Conservation (phyloP, 1,140 invertebrate genomes). For the Drosophila parvula region DNA sequence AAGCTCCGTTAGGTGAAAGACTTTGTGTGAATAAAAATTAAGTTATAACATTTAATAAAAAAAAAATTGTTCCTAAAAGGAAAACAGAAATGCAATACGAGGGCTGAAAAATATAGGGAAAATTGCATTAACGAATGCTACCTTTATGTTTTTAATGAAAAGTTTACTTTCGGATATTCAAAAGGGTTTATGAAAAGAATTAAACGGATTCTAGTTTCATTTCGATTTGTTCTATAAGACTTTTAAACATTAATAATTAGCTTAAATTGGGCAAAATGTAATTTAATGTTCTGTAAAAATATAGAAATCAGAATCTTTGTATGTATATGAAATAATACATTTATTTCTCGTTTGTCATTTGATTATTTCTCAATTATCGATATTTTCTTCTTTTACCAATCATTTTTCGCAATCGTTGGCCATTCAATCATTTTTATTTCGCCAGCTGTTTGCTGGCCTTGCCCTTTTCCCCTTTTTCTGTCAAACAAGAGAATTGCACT, state of each 20-base stretch:
- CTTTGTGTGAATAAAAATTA: conserved; percentile 1
- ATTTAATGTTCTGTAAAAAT: too few relatives aligned
- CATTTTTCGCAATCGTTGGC: not conserved
- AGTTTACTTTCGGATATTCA: not conserved
- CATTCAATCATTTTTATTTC: conserved; percentile 23
- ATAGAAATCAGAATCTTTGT: too few relatives aligned
- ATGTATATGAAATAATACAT: too few relatives aligned
- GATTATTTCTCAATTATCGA: not conserved
- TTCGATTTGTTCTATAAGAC: not conserved
- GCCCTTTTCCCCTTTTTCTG: not conserved
- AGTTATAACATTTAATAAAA: not conserved
- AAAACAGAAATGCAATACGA: not conserved
- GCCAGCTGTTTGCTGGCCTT: conserved; percentile 24
- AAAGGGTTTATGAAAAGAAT: not conserved
- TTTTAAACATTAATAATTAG: too few relatives aligned
- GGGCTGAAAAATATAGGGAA: not conserved
- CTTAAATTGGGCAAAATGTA: too few relatives aligned
- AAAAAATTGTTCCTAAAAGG: not conserved
- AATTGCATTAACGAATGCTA: not conserved
- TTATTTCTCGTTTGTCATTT: not conserved
- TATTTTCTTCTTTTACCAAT: not conserved
- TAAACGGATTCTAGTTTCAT: not conserved
- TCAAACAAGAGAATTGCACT: conserved; percentile 22
- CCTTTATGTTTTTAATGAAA: not conserved
- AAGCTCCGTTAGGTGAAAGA: not conserved